These are phyloP conservation scores for Philypnodon macrostomus DNA, from an alignment of 2,797 vertebrate genomes.

Conservation along the genomic window DNA sequence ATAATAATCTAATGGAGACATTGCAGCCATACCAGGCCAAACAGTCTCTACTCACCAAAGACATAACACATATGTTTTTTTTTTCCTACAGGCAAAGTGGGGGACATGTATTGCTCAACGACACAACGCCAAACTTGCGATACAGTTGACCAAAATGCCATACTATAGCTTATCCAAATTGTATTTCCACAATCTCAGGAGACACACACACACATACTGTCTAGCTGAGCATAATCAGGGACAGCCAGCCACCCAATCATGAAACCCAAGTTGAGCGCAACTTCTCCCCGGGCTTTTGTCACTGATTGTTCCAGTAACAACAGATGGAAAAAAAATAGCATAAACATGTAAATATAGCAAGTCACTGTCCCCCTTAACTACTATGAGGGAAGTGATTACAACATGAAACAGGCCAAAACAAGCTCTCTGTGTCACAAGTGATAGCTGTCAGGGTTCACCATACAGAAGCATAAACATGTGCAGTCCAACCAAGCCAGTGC, in stretches of 20 bases:
- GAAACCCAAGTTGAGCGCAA: conserved; percentile 76
- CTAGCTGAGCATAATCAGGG: conserved; percentile 73
- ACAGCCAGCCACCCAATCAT: conserved; percentile 78
- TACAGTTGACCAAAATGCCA: too few relatives aligned
- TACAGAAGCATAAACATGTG: conserved; percentile 63
- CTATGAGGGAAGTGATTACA: conserved; percentile 60
- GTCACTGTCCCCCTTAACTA: conserved; percentile 56
- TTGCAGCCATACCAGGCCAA: too few relatives aligned
- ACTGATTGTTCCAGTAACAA: conserved; percentile 83
- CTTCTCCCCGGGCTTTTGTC: conserved; percentile 62
- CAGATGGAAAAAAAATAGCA: conserved; percentile 81
- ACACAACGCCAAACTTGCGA: too few relatives aligned
- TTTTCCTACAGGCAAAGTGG: too few relatives aligned
- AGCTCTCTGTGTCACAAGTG: conserved; percentile 64
- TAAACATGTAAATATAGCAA: conserved; percentile 82
- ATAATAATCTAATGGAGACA: too few relatives aligned
- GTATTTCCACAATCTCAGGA: too few relatives aligned
- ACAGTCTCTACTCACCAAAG: too few relatives aligned
- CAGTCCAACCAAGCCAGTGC: conserved; percentile 28
- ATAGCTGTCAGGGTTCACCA: conserved; percentile 55
- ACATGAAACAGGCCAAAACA: conserved; percentile 65
- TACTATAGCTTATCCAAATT: too few relatives aligned
- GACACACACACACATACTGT: conserved; percentile 49
- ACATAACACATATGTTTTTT: too few relatives aligned
- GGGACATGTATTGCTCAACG: too few relatives aligned